Percentiles rank a stretch among this genome's conserved stretches.
Evolutionary conservation across 64 coral and sea anemone species (phyloP).

Genomic region (Astreopora myriophthalma): DNA sequence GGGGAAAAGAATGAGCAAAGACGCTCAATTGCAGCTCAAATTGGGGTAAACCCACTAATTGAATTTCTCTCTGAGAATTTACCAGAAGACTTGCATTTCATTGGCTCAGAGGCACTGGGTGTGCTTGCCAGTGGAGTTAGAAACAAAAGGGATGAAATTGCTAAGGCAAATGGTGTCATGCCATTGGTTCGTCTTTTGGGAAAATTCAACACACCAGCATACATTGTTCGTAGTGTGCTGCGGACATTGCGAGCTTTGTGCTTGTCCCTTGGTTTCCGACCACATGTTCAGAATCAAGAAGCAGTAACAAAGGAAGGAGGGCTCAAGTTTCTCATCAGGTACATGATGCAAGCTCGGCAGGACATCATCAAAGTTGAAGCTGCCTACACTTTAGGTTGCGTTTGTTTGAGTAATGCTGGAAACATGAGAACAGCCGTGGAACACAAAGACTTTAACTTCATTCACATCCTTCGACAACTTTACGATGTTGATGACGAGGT

Average conservation of each 20-base stretch:
- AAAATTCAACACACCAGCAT: slow-evolving; percentile 77
- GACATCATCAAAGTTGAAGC: slow-evolving; percentile 91
- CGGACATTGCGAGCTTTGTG: slow-evolving; percentile 86
- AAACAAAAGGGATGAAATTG: slow-evolving; percentile 94
- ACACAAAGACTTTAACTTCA: slow-evolving; percentile 84
- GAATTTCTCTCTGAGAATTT: slow-evolving; percentile 97
- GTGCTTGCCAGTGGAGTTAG: slow-evolving; percentile 85
- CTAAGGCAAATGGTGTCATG: slow-evolving; percentile 78
- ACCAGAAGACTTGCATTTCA: slow-evolving; percentile 82
- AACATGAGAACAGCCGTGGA: slow-evolving; percentile 82
- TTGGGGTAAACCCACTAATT: slow-evolving; percentile 85
- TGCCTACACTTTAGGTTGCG: slow-evolving; percentile 86
- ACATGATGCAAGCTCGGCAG: slow-evolving; percentile 83
- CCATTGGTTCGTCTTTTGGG: slow-evolving; percentile 85
- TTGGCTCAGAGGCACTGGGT: slow-evolving; percentile 96
- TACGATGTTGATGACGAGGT: slow-evolving; percentile 86
- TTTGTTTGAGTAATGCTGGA: slow-evolving; percentile 84
- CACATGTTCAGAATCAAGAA: slow-evolving; percentile 86
- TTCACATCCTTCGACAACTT: slow-evolving; percentile 77
- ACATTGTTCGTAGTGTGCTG: slow-evolving; percentile 86
- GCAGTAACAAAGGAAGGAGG: slow-evolving; percentile 73
- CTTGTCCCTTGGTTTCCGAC: slow-evolving; percentile 79
- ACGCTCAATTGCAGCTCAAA: slow-evolving; percentile 86
- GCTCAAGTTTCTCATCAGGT: slow-evolving; percentile 83
- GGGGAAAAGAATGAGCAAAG: slow-evolving; percentile 76